Evolutionary conservation across 2,113 vertebrate species (phyloP).

Genomic region (cat (Felis catus)): DNA sequence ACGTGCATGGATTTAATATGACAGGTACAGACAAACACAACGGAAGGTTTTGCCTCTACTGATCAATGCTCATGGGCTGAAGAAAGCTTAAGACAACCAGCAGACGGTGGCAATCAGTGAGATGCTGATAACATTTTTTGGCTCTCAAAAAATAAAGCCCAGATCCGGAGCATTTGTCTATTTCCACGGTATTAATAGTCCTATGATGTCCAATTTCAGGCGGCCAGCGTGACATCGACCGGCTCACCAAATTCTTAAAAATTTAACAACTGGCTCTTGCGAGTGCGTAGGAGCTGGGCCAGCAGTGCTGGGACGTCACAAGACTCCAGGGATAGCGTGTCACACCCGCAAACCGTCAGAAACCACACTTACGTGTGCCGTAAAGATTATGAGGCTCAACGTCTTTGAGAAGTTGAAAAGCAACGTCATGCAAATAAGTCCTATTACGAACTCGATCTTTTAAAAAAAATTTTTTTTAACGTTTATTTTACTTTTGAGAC

Average conservation of each 20-base stretch:
- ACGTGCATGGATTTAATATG: background rate
- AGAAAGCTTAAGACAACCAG: background rate
- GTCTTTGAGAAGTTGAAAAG: background rate
- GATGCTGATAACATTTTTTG: fast-evolving
- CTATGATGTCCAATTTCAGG: background rate
- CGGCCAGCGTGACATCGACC: background rate
- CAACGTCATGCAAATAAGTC: fast-evolving
- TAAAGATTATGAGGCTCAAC: fast-evolving
- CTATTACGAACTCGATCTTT: too few species aligned
- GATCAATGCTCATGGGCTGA: background rate
- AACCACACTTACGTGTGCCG: fast-evolving
- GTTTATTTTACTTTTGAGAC: too few species aligned
- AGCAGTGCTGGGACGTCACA: fast-evolving
- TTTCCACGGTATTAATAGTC: background rate
- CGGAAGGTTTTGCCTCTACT: background rate
- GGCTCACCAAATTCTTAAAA: background rate
- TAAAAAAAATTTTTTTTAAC: too few species aligned
- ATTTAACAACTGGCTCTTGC: background rate
- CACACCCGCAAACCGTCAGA: fast-evolving
- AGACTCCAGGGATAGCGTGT: fast-evolving
- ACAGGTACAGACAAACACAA: background rate
- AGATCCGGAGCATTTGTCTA: background rate
- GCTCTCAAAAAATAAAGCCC: background rate
- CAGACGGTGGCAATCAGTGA: fast-evolving
- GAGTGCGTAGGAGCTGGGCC: fast-evolving